Base-by-base conservation (phyloP, 2,888 invertebrate species). In the Pimpla rufipes region DNA sequence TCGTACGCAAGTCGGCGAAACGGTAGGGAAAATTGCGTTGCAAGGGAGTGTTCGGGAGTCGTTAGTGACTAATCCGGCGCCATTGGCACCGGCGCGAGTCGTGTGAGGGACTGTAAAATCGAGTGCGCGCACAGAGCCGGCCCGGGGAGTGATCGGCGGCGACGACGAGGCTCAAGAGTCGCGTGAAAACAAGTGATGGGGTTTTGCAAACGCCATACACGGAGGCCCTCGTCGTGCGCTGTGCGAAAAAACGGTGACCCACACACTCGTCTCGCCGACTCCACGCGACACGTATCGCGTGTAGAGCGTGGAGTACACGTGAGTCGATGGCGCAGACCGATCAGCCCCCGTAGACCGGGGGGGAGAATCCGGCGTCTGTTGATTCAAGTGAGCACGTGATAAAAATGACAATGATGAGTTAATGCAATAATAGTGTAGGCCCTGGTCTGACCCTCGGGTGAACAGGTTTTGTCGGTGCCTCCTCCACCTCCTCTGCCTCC, bases 331-430 rank as follows among this genome's bases (percentile, higher is more conserved):
- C 64, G 66, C 52, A 23, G 73, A 67, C 55, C 57, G 77, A 70
- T 74, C 64, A 66, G 77, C 74, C 55, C 55, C 57, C 57, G 62
- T 71, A 74, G 66, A 52, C 37, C 45, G 16, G 74, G 52, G 47
- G 23, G n/a, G n/a, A n/a, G 18, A 50, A 47, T 29, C 67, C 80
- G 79, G 87, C 82, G 84, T 87, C 85, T 90, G 91, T 91, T 90
- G 90, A 90, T 90, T 91, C 91, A 90, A 91, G 91, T 89, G 90
- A 88, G 89, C 90, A 89, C 92, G 92, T 91, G 93, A 92, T 92
- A 91, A 93, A 93, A 93, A 93, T 93, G 92, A 92, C 93, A 93
- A 93, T 92, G 91, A 92, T 89, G 92, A 91, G 92, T 91, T 93
- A 93, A 93, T 93, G 93, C 93, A 91, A 91, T 92, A 93, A 91